Evolutionary conservation across 2,888 invertebrate species (phyloP).

Genomic region (Tachina grossa): DNA sequence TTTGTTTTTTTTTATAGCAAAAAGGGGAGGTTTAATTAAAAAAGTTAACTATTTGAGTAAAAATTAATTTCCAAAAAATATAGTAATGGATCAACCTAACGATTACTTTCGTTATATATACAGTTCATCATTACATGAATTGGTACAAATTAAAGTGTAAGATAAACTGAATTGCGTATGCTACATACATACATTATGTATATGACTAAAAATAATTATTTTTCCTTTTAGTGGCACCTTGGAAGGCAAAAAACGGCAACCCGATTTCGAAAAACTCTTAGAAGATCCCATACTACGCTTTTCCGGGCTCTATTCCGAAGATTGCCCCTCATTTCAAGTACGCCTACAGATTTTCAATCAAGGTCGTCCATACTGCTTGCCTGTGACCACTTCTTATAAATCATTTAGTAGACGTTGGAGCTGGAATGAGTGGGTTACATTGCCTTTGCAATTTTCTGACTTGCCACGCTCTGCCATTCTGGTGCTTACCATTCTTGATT

Average conservation of each 20-base stretch:
- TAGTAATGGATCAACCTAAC: constrained; percentile 84
- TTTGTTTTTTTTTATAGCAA: not conserved
- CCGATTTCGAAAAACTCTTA: constrained; percentile 93
- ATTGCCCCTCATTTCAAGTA: constrained; percentile 94
- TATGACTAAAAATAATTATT: not conserved
- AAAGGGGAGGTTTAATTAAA: not conserved
- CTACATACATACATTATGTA: not conserved
- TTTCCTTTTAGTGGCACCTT: constrained; percentile 90
- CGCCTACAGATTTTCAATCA: constrained; percentile 93
- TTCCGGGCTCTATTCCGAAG: constrained; percentile 93
- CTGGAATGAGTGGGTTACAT: constrained; percentile 98
- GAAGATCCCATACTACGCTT: constrained; percentile 95
- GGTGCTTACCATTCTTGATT: constrained; percentile 95
- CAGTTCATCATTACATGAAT: constrained; percentile 94
- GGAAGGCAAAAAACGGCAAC: constrained; percentile 94
- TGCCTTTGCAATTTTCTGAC: constrained; percentile 95
- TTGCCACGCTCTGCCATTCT: constrained; percentile 93
- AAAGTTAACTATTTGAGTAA: not conserved
- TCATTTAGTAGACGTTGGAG: constrained; percentile 96
- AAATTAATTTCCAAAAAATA: not conserved
- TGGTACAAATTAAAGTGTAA: constrained; percentile 96
- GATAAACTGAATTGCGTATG: constrained; percentile 77
- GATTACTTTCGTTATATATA: constrained; percentile 94
- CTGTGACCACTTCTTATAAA: constrained; percentile 95
- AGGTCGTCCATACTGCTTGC: constrained; percentile 91